phyloP scores from a whole-genome alignment of 2,888 invertebrate genomes.

The Leptopilina drosophilae region DNA sequence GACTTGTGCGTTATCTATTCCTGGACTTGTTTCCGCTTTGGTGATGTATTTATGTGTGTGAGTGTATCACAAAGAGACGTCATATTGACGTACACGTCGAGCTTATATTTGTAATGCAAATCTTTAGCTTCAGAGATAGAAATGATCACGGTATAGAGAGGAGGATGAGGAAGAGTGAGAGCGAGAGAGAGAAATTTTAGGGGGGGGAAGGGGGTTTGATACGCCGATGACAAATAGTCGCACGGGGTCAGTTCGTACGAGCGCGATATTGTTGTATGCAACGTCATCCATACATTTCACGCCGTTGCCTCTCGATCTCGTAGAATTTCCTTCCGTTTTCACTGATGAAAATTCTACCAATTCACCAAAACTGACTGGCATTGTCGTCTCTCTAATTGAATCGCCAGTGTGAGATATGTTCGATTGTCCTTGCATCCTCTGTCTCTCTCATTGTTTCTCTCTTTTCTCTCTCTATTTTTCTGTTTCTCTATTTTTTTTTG shows the following conservation, averaged over 20 bases:
- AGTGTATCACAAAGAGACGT: constrained; percentile 52
- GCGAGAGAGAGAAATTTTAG: constrained; percentile 54
- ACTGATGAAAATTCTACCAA: constrained; percentile 58
- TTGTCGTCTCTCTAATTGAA: constrained; percentile 59
- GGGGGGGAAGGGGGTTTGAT: constrained; percentile 51
- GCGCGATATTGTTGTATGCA: constrained; percentile 65
- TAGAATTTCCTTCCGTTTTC: constrained; percentile 70
- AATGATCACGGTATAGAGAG: constrained; percentile 50
- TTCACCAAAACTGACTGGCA: constrained; percentile 46
- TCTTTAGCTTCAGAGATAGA: constrained; percentile 63
- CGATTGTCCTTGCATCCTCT: constrained; percentile 41
- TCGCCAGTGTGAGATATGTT: constrained; percentile 49
- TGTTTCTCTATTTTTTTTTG: neutral
- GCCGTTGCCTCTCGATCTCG: constrained; percentile 58
- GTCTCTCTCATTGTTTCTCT: constrained; percentile 51
- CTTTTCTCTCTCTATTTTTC: neutral
- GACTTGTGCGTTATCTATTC: constrained; percentile 27
- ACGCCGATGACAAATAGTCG: constrained; percentile 67
- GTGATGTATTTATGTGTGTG: neutral
- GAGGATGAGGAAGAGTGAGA: neutral
- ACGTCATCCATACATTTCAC: constrained; percentile 63
- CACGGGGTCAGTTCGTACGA: constrained; percentile 53
- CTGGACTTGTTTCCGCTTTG: constrained; percentile 35
- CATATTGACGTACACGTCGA: constrained; percentile 67
- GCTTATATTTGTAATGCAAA: constrained; percentile 74